Conservation (phyloP, 2,797 vertebrate genomes). For the Todus mexicanus region DNA sequence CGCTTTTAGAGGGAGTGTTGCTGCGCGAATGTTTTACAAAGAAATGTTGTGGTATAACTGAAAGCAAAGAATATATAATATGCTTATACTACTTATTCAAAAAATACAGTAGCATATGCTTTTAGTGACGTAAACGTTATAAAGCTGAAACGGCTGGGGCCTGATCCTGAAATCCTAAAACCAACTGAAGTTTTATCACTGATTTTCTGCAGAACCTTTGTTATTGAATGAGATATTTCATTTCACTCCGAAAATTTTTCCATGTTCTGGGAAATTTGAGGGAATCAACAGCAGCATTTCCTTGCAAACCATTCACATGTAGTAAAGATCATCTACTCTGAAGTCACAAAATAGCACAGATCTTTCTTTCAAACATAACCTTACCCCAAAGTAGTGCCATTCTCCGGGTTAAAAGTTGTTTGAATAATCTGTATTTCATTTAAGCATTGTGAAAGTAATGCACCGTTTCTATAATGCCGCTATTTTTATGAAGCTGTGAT, state of each 20-base stretch:
- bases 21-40: not conserved
- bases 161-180: not conserved
- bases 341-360: not conserved
- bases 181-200: not conserved
- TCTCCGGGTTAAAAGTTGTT: not conserved
- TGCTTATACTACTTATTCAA: not conserved
- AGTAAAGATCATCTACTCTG: not conserved
- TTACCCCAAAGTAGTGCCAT: not conserved
- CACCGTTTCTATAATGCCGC: accelerated
- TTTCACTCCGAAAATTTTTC: not conserved
- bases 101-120: not conserved
- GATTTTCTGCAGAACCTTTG: not conserved
- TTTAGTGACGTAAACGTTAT: not conserved
- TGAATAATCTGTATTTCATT: not conserved
- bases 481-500: not conserved
- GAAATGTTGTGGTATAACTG: not conserved
- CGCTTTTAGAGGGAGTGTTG: not conserved
- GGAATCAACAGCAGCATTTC: not conserved
- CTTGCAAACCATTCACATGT: not conserved
- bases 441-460: not conserved
- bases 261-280: accelerated
- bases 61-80: not conserved
- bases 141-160: not conserved
- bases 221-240: not conserved
- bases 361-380: not conserved